These are phyloP conservation scores for Sparus aurata DNA, from an alignment of 2,797 vertebrate genomes.

Conservation along the genomic window DNA sequence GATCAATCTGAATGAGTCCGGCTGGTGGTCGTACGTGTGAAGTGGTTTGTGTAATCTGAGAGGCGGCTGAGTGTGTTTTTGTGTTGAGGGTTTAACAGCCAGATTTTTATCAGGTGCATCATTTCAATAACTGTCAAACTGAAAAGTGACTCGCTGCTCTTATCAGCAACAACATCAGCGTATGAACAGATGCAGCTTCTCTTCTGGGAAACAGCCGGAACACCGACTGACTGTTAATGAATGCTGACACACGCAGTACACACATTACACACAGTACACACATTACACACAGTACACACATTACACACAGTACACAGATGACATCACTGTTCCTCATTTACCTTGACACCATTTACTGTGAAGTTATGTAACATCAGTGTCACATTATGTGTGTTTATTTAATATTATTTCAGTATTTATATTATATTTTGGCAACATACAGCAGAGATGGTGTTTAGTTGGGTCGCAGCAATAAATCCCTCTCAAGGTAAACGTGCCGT, in stretches of 20 bases:
- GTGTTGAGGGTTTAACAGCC: neutral
- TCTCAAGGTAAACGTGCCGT: no score
- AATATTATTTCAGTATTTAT: no score
- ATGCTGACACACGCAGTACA: neutral
- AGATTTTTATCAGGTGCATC: conserved; percentile 3
- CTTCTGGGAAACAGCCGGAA: conserved; percentile 1
- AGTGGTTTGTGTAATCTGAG: no score
- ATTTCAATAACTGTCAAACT: neutral
- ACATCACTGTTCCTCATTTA: neutral
- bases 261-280: neutral
- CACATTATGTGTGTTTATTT: no score
- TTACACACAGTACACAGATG: neutral
- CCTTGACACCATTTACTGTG: no score
- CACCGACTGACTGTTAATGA: neutral
- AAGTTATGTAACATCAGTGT: no score
- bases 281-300: neutral
- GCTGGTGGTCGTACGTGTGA: no score
- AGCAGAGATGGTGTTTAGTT: no score
- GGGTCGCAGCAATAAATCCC: no score
- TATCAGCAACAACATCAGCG: neutral
- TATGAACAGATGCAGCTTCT: neutral
- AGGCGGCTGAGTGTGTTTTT: neutral
- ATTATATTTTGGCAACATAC: no score
- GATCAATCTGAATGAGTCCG: neutral
- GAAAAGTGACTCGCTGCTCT: neutral